These are phyloP conservation scores for Cephus rjabovi DNA, from an alignment of 2,888 invertebrate species.

Conservation along the genomic window DNA sequence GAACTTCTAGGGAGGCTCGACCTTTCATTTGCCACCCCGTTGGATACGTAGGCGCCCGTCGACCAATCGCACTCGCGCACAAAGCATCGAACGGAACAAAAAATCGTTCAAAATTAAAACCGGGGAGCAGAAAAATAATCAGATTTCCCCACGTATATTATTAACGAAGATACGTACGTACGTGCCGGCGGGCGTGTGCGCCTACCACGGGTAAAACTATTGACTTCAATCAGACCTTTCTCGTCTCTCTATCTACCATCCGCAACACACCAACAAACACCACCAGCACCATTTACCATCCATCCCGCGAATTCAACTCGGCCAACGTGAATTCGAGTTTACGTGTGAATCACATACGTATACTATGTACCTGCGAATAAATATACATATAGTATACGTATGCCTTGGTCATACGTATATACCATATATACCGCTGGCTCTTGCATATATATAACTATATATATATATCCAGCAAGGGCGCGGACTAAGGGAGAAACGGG, in stretches of 20 bases:
- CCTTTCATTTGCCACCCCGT: slow-evolving; percentile 31
- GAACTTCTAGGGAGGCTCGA: background rate
- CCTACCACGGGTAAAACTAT: slow-evolving; percentile 50
- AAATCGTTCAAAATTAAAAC: slow-evolving; percentile 62
- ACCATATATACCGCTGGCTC: background rate
- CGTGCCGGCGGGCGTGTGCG: slow-evolving; percentile 22
- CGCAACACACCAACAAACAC: slow-evolving; percentile 11
- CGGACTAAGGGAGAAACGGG: slow-evolving; percentile 18
- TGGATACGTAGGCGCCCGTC: slow-evolving; percentile 30
- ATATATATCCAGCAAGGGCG: slow-evolving; percentile 12
- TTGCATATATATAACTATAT: background rate
- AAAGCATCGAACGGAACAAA: slow-evolving; percentile 28
- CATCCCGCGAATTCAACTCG: slow-evolving; percentile 31
- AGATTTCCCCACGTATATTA: slow-evolving; percentile 63
- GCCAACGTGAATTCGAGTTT: slow-evolving; percentile 36
- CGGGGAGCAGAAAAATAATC: slow-evolving; percentile 62
- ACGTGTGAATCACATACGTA: slow-evolving; percentile 33
- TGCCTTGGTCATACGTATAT: background rate
- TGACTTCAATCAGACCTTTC: slow-evolving; percentile 54
- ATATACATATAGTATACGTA: background rate
- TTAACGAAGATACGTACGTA: slow-evolving; percentile 53
- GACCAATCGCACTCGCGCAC: slow-evolving; percentile 51
- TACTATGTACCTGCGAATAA: background rate
- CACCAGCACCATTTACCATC: slow-evolving; percentile 22
- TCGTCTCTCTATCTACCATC: slow-evolving; percentile 11